These are phyloP conservation scores for Elachura formosa DNA, from an alignment of 2,113 vertebrate species.

Conservation along the genomic window DNA sequence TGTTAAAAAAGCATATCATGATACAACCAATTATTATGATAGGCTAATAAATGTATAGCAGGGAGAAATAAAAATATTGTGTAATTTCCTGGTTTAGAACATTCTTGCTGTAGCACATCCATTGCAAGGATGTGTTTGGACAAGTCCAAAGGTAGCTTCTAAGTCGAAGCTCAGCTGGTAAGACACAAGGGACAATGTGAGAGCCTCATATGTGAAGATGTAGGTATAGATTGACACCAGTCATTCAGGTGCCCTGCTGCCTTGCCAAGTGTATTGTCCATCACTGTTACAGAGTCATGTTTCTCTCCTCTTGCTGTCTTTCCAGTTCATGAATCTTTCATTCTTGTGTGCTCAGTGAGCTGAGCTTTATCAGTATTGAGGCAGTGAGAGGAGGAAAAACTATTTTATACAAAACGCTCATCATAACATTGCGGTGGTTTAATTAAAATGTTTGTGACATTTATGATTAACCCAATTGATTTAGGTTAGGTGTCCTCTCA, in stretches of 20 bases:
- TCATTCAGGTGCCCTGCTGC: not conserved
- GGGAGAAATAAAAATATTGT: not conserved
- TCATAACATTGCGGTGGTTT: not conserved
- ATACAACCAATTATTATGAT: not conserved
- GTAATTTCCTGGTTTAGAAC: not conserved
- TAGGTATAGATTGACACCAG: not conserved
- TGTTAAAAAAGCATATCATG: not conserved
- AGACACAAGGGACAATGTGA: not conserved
- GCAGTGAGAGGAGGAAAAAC: not conserved
- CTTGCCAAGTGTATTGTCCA: not conserved
- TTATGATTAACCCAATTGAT: not conserved
- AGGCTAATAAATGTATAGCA: not conserved
- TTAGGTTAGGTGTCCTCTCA: not conserved
- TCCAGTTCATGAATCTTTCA: constrained; percentile 21
- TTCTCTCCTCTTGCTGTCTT: not conserved
- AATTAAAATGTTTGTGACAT: not conserved
- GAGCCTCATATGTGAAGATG: not conserved
- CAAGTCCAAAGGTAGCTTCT: not conserved
- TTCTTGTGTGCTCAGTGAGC: not conserved
- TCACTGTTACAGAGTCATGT: not conserved
- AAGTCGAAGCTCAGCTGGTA: not conserved
- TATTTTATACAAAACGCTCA: not conserved
- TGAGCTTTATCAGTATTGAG: not conserved
- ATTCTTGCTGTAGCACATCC: not conserved
- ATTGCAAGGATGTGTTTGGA: not conserved